Evolutionary conservation across 2,888 invertebrate species (phyloP), one percentile per base, ranked within the genome.

Genomic region (Netelia virgata): DNA sequence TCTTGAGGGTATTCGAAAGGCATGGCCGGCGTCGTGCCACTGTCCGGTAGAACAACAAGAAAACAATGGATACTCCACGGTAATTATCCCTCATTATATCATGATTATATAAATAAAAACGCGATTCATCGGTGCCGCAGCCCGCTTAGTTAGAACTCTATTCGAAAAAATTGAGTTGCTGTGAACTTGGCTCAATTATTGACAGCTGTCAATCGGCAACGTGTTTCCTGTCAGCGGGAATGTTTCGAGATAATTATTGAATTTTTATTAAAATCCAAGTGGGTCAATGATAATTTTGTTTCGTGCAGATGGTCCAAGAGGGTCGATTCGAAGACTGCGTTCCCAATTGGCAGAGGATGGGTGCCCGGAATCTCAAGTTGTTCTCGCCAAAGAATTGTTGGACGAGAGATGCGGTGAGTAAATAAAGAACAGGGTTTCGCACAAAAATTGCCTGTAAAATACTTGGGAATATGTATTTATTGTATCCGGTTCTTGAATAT

Each of bases 281-380:
- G 2, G 50, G n/a, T 72, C 10, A 64, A 50, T 68, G 47, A 55
- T 55, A 70, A 66, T 14, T 41, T 55, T 72, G 16, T 81, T 64
- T 41, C n/a, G n/a, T 77, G 53, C 94, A 96, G 96, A 96, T 94
- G 96, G 96, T 85, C 95, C 96, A 88, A 94, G 95, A 94, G 95
- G 95, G 86, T 96, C 96, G 69, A 93, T 96, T 76, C 95, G 95
- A 90, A 94, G 96, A 72, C 93, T 96, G 69, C 94, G 96, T 41
- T 95, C 92, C 90, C 97, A 97, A 91, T 94, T 98, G 86, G 98
- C 98, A 0, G 97, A 97, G 90, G 98, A 98, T 94, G 98, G 98
- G 9, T 98, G 97, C 93, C 97, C 97, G 0, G 98, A 98, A 91
- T 97, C 97, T 10, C 98, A 98, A 94, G 97, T 97, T 85, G 97